Base-by-base conservation (phyloP, 2,113 vertebrate species). In the Colistium nudipinnis region DNA sequence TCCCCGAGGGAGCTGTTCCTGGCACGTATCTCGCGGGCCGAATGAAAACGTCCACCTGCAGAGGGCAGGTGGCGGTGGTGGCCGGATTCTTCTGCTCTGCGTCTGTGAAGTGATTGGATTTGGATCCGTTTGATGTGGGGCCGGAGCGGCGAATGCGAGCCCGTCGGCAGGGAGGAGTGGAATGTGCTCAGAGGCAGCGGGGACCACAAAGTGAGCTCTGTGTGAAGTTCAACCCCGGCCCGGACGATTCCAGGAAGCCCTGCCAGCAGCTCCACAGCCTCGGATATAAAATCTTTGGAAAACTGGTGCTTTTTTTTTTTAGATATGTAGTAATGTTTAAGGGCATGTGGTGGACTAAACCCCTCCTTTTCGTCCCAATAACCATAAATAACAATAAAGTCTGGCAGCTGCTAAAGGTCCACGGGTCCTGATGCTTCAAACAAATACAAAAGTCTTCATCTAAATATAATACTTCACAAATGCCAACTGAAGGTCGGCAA, bases 131-230 rank as follows among this genome's bases (percentile, higher is more conserved):
- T 92, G 85, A 91, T 90, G 89, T 91, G 82, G 8, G 45, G 71
- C 76, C 75, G 79, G 77, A 79, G 65, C 69, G 61, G 88, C 80
- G 62, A 87, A 89, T 47, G 62, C 80, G 74, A 71, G 55, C 51
- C 48, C 6, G 63, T 78, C 78, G 80, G 84, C 90, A 90, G 89
- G 88, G n/a, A 91, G 90, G 87, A 75, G 75, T 90, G 84, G 85
- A 91, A 81, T 78, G 61, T 39, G 78, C 80, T 91, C 84, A 89
- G 76, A 90, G 80, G 78, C 76, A 68, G 66, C 49, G 16, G 82
- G 67, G 74, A 81, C 61, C 60, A 72, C 62, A 77, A 75, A 76
- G 66, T 72, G 65, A 66, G 53, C 60, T 70, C 62, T 51, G 73
- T 88, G 84, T 90, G 88, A 90, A 82, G 83, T 86, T 78, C 61